Percentiles rank a stretch among this genome's conserved stretches.
These are phyloP conservation scores for Drosophila parthenogenetica DNA, from an alignment of 2,888 invertebrate species.

Conservation along the genomic window DNA sequence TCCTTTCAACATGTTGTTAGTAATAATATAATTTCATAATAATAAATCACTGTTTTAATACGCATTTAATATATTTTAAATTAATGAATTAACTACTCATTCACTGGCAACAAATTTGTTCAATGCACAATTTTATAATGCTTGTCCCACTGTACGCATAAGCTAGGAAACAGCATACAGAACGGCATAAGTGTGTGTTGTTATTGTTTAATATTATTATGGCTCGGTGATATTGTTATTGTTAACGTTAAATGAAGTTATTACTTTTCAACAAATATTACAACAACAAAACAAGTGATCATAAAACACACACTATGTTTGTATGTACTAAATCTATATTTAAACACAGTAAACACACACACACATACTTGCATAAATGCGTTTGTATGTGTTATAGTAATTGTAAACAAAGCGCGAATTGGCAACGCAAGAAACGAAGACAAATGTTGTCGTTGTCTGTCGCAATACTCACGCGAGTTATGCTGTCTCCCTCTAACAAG, in stretches of 20 bases:
- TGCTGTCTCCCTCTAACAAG: conserved; percentile 29
- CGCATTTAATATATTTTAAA: no score
- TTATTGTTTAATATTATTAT: conserved; percentile 29
- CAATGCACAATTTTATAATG: no score
- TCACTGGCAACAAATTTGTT: no score
- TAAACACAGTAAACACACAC: background rate
- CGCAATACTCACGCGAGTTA: conserved; percentile 31
- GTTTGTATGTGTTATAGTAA: conserved; percentile 1
- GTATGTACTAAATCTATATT: background rate
- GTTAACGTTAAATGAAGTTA: conserved; percentile 31
- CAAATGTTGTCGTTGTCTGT: conserved; percentile 22
- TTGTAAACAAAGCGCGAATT: conserved; percentile 46
- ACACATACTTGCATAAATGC: background rate
- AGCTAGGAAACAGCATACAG: background rate
- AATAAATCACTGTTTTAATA: no score
- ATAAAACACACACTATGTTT: conserved; percentile 7
- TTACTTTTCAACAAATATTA: conserved; percentile 28
- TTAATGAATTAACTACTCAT: no score
- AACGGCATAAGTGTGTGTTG: conserved; percentile 17
- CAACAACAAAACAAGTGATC: conserved; percentile 10
- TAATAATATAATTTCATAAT: no score
- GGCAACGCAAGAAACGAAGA: conserved; percentile 29
- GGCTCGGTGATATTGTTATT: conserved; percentile 33
- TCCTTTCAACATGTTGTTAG: no score
- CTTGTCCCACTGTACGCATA: conserved; percentile 27